Conservation (phyloP, 1,140 invertebrate species). For the Neodiprion lecontei region DNA sequence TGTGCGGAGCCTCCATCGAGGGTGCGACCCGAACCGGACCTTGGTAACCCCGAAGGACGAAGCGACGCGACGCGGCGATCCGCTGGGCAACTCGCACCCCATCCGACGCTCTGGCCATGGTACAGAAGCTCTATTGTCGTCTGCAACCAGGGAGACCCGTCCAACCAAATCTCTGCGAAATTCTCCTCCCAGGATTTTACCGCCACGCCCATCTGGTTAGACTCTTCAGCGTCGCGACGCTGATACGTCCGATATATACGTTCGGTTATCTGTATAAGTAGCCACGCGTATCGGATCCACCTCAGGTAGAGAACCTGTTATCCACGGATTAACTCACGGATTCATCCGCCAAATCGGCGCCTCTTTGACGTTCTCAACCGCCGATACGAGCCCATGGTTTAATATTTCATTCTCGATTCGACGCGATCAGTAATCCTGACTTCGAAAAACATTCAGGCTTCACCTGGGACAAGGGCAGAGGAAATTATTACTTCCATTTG, state of each 20-base stretch:
- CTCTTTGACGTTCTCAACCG: too few species aligned
- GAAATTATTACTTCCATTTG: too few species aligned
- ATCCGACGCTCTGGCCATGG: neutral
- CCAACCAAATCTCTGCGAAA: slow-evolving; percentile 7
- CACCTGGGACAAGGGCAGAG: too few species aligned
- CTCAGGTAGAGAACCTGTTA: too few species aligned
- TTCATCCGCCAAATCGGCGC: too few species aligned
- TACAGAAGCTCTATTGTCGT: neutral
- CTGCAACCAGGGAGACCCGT: neutral
- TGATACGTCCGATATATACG: neutral
- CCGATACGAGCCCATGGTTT: too few species aligned
- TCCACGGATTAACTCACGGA: too few species aligned
- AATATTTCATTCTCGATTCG: too few species aligned
- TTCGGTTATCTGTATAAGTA: neutral
- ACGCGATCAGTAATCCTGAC: too few species aligned
- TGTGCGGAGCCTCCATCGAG: neutral
- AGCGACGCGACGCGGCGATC: too few species aligned
- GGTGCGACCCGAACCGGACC: neutral
- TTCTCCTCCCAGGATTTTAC: neutral
- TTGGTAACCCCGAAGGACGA: too few species aligned
- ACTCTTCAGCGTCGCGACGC: neutral
- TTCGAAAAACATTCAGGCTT: too few species aligned
- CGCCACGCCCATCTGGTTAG: neutral
- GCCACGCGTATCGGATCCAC: neutral
- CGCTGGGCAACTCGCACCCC: neutral